These are phyloP conservation scores for Ornithorhynchus anatinus DNA, from an alignment of 2,113 vertebrate genomes.

Conservation along the genomic window DNA sequence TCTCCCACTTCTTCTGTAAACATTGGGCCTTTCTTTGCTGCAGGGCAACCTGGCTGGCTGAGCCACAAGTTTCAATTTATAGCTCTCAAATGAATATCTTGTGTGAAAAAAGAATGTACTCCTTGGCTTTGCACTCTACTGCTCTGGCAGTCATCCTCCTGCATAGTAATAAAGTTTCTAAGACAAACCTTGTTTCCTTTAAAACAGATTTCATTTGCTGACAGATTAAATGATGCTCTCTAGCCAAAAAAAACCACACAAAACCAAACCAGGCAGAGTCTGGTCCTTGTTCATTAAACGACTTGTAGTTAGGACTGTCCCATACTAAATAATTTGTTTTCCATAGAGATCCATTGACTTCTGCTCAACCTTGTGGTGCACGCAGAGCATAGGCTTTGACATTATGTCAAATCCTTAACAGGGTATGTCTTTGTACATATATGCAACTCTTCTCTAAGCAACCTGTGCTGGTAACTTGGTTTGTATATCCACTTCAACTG, in stretches of 20 bases:
- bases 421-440: conserved; percentile 29
- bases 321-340: conserved; percentile 53
- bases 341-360: conserved; percentile 54
- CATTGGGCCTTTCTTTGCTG: too few species aligned
- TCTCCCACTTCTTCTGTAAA: too few species aligned
- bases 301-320: conserved; percentile 43
- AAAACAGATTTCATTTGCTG: conserved; percentile 40
- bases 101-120: conserved; percentile 18
- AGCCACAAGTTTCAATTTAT: too few species aligned
- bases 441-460: conserved; percentile 7
- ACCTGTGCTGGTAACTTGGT: background rate
- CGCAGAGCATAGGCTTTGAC: background rate
- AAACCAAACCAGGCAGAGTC: conserved; percentile 35
- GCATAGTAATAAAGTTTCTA: conserved; percentile 6
- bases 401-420: conserved; percentile 17
- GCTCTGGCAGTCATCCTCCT: conserved; percentile 3
- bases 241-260: conserved; percentile 38
- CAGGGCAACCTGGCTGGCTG: too few species aligned
- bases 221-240: conserved; percentile 27
- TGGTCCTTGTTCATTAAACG: conserved; percentile 41
- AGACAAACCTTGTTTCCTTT: conserved; percentile 44
- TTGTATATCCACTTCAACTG: background rate
- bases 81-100: too few species aligned
- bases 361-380: conserved; percentile 16
- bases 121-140: conserved; percentile 7